phyloP scores from a whole-genome alignment of 2,888 invertebrate genomes.

The Smittia sp. region DNA sequence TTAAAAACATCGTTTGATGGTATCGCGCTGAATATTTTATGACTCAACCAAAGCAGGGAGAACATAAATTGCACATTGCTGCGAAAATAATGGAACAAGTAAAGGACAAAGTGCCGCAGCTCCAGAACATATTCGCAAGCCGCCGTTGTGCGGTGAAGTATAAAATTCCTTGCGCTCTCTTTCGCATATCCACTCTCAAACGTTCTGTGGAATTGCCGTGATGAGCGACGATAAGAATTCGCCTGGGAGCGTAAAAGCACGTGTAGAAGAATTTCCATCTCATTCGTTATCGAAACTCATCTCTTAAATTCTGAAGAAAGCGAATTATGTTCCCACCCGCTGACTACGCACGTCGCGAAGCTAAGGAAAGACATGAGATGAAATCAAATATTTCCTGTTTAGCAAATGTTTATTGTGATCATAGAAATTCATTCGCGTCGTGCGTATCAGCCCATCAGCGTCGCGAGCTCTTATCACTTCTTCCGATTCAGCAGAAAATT shows the following conservation, averaged over 20 bases:
- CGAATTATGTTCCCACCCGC: no score
- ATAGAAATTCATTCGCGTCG: constrained; percentile 3
- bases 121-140: no score
- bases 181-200: no score
- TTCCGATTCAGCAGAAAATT: not conserved
- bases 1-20: constrained; percentile 4
- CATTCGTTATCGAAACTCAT: no score
- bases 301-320: no score
- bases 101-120: not conserved
- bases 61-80: constrained; percentile 1
- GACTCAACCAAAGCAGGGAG: not conserved
- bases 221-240: no score
- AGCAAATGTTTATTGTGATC: not conserved
- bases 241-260: no score
- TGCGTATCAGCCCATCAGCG: not conserved
- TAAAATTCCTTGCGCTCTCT: no score
- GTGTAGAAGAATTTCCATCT: no score
- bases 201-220: no score
- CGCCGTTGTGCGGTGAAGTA: no score
- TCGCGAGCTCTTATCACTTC: not conserved
- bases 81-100: not conserved
- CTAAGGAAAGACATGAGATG: not conserved
- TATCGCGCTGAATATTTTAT: not conserved
- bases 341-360: no score
- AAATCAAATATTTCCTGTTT: not conserved